Evolutionary conservation across 2,888 invertebrate species (phyloP), one percentile per base, ranked within the genome.

Genomic region (Oligia latruncula): DNA sequence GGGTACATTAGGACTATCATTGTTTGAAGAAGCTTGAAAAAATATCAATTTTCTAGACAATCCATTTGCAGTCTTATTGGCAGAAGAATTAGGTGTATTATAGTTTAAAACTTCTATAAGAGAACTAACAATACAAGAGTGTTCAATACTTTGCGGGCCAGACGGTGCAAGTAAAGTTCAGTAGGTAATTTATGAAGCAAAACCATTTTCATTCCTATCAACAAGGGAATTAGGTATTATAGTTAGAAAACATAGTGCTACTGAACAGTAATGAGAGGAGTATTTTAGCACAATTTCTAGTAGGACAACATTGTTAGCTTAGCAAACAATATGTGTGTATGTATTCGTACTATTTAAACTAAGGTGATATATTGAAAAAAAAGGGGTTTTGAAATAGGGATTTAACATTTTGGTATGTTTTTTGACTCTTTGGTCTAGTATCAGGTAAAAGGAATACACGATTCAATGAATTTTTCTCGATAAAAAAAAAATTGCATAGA

Each of bases 131-230:
- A 35, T 35, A 64, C 93, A 98, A 97, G 99, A 99, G 98, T 99
- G 99, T 96, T 99, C 99, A 92, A 99, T 99, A 96, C 98, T 99
- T 91, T 98, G 99, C 93, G 99, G 99, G 93, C 99, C 99, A 91
- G 99, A 99, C 98, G 99, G 99, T 94, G 98, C 99, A 92, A 99
- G 99, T 97, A 99, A 99, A 99, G 99, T 99, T 99, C 97, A 98
- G 98, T 49, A 13, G 49, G 15, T 91, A 20, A 72, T 17, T 64
- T 15, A 82, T 80, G 20, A 58, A 20, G 20, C 5, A 3, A 40
- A 62, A 13, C 40, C 20, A 62, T 62, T 49, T 77, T n/a, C 49
- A 49, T n/a, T 49, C 9, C 1, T 77, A 40, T 77, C n/a, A 13
- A 35, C 20, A 15, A 6, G 2, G n/a, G 4, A 46, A 75, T n/a